Evolutionary conservation across 92 coral and sea anemone genomes (phyloP), one percentile per base, ranked within the genome.

Genomic region (Palythoa heliodiscus): DNA sequence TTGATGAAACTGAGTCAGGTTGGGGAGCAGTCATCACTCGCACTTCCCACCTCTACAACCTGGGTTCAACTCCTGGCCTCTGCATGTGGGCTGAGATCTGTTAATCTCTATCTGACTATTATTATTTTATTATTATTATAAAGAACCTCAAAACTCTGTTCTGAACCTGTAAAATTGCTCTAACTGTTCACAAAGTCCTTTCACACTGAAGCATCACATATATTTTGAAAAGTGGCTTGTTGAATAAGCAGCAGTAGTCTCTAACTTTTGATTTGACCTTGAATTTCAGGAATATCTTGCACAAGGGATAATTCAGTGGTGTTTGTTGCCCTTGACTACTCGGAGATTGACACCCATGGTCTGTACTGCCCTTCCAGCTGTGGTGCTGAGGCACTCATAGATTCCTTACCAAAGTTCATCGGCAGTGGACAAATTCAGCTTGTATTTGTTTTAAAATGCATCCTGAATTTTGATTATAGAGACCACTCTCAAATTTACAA

Each of bases 391-490:
- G 70, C 24, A 19, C 66, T 80, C 17, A 43, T 80, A 47, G 9
- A 66, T 24, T 64, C 63, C 23, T 23, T 64, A 11, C 7, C 60
- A 20, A 58, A 80, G 48, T 80, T 64, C 25, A 66, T 80, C 47
- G 74, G 84, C 63, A 66, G 50, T 50, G 84, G 84, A 67, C 84
- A 64, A 80, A 19, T 66, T 43, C 84, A 80, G 63, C 74, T 80
- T 15, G 84, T 80, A 60, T 80, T 80, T 80, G 84, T 80, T 66
- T 13, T 80, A 60, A 80, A 80, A 14, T 80, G 84, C 74, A 80
- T 80, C 84, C 66, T 80, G 60, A 80, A 80, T 69, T 80, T 43
- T 80, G 84, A 80, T n/a, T 0, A 3, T 22, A 50, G 1, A 16
- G 23, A 23, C 0, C 1, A 80, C 0, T 80, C 84, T 9, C 84